Evolutionary conservation across 2,113 vertebrate species (phyloP), one percentile per base, ranked within the genome.

Genomic region (Oxygymnocypris stewartii): DNA sequence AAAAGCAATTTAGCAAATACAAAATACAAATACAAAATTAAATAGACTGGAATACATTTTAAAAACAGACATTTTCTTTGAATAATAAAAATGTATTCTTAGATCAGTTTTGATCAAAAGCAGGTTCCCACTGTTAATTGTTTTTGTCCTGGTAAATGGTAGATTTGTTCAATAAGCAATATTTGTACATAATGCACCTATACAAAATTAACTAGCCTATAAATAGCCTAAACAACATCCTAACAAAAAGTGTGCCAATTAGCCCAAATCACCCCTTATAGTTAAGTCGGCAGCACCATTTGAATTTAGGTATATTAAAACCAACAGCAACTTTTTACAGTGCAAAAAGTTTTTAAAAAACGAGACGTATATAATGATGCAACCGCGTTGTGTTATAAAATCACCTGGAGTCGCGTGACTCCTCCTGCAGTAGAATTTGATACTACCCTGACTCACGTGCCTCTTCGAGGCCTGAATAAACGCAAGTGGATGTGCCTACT

Each of bases 401-500:
- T 79, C 75, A 79, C 20, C 61, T 5, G 42, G 40, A 51, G 16
- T 59, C 63, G 69, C 25, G n/a, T 85, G 74, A 23, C 76, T 69
- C 23, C 18, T 40, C 2, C 44, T 47, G 42, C 74, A 40, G 84
- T 54, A 51, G 6, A 47, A 18, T 82, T 71, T 82, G 18, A 82
- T 71, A 82, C 59, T 44, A 12, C 28, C 11, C 23, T 61, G 35
- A 42, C 54, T 69, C 80, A 82, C 63, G 63, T 82, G 81, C 63
- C 44, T n/a, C 5, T 82, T 35, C 23, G 63, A 82, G 65, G 81
- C 44, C 81, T 49, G 80, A 4, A 63, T 81, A 25, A 81, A 65
- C 37, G 4, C 49, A 31, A 47, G 37, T 65, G 79, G 40, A 11
- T 16, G 23, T 65, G 40, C 59, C 14, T 61, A 65, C 40, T 59